These are phyloP conservation scores for Umimayanthus kanabou DNA, from an alignment of 92 coral and sea anemone species.

Conservation along the genomic window DNA sequence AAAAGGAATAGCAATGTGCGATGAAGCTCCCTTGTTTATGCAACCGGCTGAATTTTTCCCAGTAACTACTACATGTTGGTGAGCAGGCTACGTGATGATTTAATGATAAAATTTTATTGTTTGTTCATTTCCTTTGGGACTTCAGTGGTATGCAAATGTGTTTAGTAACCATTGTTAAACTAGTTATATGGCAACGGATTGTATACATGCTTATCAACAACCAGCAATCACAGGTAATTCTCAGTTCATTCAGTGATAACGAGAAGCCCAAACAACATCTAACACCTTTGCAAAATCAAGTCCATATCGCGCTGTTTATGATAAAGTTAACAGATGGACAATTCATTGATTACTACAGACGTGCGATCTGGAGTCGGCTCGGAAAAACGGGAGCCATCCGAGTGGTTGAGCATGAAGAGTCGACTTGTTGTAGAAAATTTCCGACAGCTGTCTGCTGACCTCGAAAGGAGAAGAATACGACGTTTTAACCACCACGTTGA, in stretches of 20 bases:
- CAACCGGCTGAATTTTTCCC: too few relatives aligned
- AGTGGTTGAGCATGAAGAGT: constrained; percentile 65
- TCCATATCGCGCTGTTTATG: background rate
- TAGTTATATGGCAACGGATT: constrained; percentile 54
- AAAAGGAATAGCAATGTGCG: too few relatives aligned
- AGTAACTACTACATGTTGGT: too few relatives aligned
- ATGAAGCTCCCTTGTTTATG: too few relatives aligned
- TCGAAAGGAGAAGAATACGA: constrained; percentile 68
- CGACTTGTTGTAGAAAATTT: constrained; percentile 64
- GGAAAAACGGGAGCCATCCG: constrained; percentile 53
- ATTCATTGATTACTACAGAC: constrained; percentile 40
- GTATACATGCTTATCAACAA: constrained; percentile 27
- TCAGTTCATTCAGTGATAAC: background rate
- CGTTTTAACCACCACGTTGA: constrained; percentile 56
- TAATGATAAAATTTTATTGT: background rate
- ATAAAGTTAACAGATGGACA: constrained; percentile 26
- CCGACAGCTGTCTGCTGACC: constrained; percentile 68
- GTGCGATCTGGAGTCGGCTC: constrained; percentile 46
- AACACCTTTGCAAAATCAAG: background rate
- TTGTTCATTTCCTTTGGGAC: background rate
- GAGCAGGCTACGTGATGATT: background rate
- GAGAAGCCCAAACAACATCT: background rate
- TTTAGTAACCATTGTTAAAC: background rate
- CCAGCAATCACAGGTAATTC: constrained; percentile 13
- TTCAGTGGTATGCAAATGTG: constrained; percentile 28